Evolutionary conservation across 1,140 invertebrate genomes (phyloP), one percentile per base, ranked within the genome.

Genomic region (Cheumatopsyche charites): DNA sequence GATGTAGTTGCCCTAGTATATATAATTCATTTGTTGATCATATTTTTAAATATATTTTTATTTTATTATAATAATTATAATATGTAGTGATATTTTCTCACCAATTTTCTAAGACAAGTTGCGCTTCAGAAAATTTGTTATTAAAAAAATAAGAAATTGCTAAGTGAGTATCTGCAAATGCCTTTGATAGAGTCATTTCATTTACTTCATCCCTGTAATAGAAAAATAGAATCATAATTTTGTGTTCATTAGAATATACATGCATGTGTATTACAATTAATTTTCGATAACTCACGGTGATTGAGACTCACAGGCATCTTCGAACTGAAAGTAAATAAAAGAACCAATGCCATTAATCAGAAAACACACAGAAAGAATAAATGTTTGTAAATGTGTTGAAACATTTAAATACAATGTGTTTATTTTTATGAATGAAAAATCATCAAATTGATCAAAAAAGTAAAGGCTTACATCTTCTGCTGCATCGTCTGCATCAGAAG

Each of bases 91-190:
- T n/a, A n/a, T n/a, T 6, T 9, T 77, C 81, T 79, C 81, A 92
- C 92, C 89, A 92, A 72, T 91, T 92, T 78, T 88, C 86, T 82
- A 96, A 87, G 63, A 92, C 82, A 62, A 87, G 85, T 79, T 87
- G 88, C 1, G 94, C 94, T 80, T 91, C 88, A n/a, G 87, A 82
- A 78, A 96, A 96, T 78, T 91, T 88, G 82, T 97, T 97, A 79
- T 96, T 94, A 77, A 97, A 92, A 80, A 96, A 96, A 75, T 90
- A 88, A 79, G 91, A 86, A 13, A 95, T 88, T 1, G 93, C 90
- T 42, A 86, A 79, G 75, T 88, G 87, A 0, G 90, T 87, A 76
- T 94, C 91, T 69, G 84, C 83, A 71, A 94, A 83, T 0, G 90
- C 86, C 65, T 86, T 87, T 26, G 88, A 83, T 73, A 93, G 80